phyloP scores from a whole-genome alignment of 2,113 vertebrate genomes.

The Plecturocebus donacophilus region DNA sequence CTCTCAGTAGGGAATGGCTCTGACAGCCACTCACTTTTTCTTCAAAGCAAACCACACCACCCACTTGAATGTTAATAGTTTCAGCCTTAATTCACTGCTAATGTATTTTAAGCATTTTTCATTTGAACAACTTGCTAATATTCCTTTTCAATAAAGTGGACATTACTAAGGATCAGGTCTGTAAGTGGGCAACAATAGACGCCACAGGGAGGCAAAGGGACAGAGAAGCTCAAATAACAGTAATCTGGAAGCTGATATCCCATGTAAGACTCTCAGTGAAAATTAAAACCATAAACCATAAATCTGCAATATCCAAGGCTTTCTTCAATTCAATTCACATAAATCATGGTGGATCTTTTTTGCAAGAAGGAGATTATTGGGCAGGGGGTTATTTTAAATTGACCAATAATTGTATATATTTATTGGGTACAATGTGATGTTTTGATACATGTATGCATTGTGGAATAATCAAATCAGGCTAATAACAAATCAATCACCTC shows the following conservation, averaged over 20 bases:
- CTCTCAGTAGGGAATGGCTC: background rate
- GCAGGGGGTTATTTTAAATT: background rate
- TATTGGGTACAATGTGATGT: background rate
- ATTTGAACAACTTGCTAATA: background rate
- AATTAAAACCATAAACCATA: background rate
- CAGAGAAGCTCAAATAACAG: background rate
- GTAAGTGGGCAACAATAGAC: background rate
- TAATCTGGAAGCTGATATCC: background rate
- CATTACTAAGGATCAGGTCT: background rate
- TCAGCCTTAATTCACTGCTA: background rate
- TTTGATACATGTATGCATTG: background rate
- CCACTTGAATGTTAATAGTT: background rate
- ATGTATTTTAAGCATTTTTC: background rate
- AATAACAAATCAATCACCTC: background rate
- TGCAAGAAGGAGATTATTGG: background rate
- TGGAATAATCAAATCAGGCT: background rate
- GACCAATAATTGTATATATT: background rate
- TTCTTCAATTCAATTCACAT: background rate
- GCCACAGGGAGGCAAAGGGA: background rate
- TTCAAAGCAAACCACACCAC: background rate
- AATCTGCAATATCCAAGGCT: background rate
- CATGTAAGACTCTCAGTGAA: background rate
- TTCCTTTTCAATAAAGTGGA: background rate
- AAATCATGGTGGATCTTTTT: background rate
- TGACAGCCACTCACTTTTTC: background rate